Conservation (phyloP, 2,888 invertebrate genomes). For the Philhelius pedissequus region DNA sequence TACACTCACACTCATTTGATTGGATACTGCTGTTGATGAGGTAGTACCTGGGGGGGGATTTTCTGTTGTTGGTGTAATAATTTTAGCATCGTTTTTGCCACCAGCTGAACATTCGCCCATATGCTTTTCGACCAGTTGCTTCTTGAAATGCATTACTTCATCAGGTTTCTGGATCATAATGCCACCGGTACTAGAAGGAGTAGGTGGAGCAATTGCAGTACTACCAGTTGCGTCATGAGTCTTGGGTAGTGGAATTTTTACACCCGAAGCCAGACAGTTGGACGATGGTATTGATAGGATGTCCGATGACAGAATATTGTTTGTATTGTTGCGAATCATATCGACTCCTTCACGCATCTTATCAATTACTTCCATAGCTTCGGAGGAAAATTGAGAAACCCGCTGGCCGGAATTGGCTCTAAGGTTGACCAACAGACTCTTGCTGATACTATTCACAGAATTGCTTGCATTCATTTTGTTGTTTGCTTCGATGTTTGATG, state of each 20-base stretch:
- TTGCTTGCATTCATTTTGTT: constrained; percentile 79
- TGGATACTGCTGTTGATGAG: constrained; percentile 80
- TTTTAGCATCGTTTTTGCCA: constrained; percentile 50
- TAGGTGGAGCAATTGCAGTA: constrained; percentile 29
- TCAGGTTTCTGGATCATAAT: constrained; percentile 40
- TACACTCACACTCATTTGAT: constrained; percentile 96
- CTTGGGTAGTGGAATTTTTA: constrained; percentile 79
- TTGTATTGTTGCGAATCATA: constrained; percentile 88
- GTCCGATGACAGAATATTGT: constrained; percentile 87
- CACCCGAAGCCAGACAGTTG: constrained; percentile 77
- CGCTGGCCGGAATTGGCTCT: constrained; percentile 72
- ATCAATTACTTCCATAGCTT: constrained; percentile 83
- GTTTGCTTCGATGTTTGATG: constrained; percentile 77
- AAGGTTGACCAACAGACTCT: constrained; percentile 76
- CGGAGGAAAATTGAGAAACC: constrained; percentile 78
- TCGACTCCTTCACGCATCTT: constrained; percentile 86
- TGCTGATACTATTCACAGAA: constrained; percentile 76
- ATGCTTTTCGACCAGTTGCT: constrained; percentile 71
- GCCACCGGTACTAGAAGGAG: constrained; percentile 30
- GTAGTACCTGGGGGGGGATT: constrained; percentile 68
- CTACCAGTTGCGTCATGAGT: constrained; percentile 69
- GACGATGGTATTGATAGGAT: constrained; percentile 81
- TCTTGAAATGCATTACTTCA: constrained; percentile 68
- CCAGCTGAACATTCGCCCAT: constrained; percentile 69
- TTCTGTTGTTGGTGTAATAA: constrained; percentile 51